These are phyloP conservation scores for Arion vulgaris DNA, from an alignment of 1,140 invertebrate genomes.

Conservation along the genomic window DNA sequence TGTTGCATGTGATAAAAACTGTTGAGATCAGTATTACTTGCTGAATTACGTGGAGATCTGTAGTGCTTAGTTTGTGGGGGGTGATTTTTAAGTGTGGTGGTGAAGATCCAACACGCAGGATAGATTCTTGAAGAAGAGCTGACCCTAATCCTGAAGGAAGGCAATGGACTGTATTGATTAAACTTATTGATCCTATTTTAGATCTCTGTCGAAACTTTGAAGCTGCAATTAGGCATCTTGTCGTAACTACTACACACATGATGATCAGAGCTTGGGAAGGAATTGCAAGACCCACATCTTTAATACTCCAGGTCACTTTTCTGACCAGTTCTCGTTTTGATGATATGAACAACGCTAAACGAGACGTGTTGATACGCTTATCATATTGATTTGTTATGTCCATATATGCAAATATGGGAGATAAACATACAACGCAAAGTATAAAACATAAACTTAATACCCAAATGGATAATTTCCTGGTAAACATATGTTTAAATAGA, in stretches of 20 bases:
- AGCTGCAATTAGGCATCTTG: not conserved
- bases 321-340: not conserved
- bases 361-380: not conserved
- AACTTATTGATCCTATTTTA: too few species aligned
- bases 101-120: not conserved
- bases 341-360: not conserved
- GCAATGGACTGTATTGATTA: too few species aligned
- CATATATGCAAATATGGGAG: not conserved
- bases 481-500: conserved; percentile 6
- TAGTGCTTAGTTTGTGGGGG: not conserved
- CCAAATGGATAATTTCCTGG: not conserved
- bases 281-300: not conserved
- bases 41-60: not conserved
- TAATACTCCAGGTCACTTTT: not conserved
- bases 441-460: not conserved
- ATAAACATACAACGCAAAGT: not conserved
- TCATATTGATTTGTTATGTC: not conserved
- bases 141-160: not conserved
- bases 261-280: not conserved
- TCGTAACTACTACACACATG: not conserved
- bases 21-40: not conserved
- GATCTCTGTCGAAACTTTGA: not conserved
- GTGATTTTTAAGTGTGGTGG: too few species aligned
- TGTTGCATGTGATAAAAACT: conserved; percentile 1
- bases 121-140: too few species aligned